phyloP scores from a whole-genome alignment of 2,888 invertebrate species.

The Tetrapedia diversipes region DNA sequence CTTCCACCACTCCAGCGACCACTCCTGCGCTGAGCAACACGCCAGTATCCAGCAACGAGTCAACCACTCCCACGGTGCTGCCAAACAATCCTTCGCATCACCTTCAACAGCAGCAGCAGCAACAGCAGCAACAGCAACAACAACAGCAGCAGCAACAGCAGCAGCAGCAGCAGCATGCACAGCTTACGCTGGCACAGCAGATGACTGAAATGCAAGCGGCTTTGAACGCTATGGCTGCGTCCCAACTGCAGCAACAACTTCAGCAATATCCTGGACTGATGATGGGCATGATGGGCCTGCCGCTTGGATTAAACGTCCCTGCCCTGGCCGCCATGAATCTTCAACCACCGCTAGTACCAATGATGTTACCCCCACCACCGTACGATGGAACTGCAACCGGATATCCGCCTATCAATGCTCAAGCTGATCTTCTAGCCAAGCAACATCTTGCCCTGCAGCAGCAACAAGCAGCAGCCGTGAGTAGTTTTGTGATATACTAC shows the following conservation, averaged over 20 bases:
- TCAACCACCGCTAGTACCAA: constrained; percentile 94
- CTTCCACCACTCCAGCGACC: constrained; percentile 86
- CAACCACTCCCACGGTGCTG: constrained; percentile 76
- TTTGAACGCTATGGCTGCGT: constrained; percentile 89
- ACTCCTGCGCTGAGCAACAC: constrained; percentile 86
- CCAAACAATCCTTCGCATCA: constrained; percentile 71
- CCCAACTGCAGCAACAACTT: constrained; percentile 91
- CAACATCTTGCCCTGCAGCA: constrained; percentile 89
- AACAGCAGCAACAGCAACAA: constrained; percentile 80
- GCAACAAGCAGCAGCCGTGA: constrained; percentile 80
- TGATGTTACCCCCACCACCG: constrained; percentile 94
- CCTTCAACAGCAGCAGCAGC: constrained; percentile 80
- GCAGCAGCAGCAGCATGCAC: constrained; percentile 80
- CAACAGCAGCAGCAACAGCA: constrained; percentile 80
- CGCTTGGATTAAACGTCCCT: constrained; percentile 90
- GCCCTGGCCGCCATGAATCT: constrained; percentile 97
- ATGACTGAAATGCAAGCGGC: constrained; percentile 94
- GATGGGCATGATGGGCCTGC: constrained; percentile 93
- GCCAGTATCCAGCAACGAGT: constrained; percentile 86
- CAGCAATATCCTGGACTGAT: constrained; percentile 96
- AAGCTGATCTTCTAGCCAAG: constrained; percentile 85
- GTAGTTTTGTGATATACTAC: constrained; percentile 50
- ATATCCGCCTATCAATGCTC: constrained; percentile 80
- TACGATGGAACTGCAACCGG: constrained; percentile 84
- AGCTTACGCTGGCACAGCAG: constrained; percentile 87